These are phyloP conservation scores for Ophion ventricosus DNA, from an alignment of 2,888 invertebrate species.

Conservation along the genomic window DNA sequence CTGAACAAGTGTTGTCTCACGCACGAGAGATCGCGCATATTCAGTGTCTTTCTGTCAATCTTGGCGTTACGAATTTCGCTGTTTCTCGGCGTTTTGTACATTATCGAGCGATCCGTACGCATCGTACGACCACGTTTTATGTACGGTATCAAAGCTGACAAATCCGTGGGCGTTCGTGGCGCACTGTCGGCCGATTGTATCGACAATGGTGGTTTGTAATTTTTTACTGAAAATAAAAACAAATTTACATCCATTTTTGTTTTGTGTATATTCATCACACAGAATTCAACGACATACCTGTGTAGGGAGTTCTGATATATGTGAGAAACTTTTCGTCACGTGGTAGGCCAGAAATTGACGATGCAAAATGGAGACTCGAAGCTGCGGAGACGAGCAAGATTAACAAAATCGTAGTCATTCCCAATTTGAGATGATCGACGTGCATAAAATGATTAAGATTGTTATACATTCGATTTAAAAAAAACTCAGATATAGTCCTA, in stretches of 20 bases:
- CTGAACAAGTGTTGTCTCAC: constrained; percentile 81
- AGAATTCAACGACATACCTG: constrained; percentile 71
- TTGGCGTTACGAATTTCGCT: constrained; percentile 41
- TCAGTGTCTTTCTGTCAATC: constrained; percentile 58
- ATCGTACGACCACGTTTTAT: constrained; percentile 79
- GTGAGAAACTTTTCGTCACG: constrained; percentile 72
- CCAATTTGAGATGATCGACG: too few relatives aligned
- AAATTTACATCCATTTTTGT: background rate
- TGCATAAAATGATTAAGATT: too few relatives aligned
- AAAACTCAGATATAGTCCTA: too few relatives aligned
- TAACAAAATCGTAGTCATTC: background rate
- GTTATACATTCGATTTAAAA: too few relatives aligned
- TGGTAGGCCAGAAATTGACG: constrained; percentile 71
- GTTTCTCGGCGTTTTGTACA: constrained; percentile 80
- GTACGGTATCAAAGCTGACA: constrained; percentile 80
- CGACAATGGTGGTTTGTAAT: constrained; percentile 78
- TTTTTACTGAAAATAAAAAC: constrained; percentile 74
- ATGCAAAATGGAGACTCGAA: constrained; percentile 70
- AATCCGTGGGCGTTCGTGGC: constrained; percentile 73
- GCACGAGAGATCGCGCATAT: constrained; percentile 73
- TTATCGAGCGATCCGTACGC: constrained; percentile 79
- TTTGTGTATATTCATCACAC: too few relatives aligned
- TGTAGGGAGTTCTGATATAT: constrained; percentile 81
- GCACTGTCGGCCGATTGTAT: constrained; percentile 78
- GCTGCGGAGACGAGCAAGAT: constrained; percentile 65